Conservation (phyloP, 2,113 vertebrate species). For the Coreoperca whiteheadi region DNA sequence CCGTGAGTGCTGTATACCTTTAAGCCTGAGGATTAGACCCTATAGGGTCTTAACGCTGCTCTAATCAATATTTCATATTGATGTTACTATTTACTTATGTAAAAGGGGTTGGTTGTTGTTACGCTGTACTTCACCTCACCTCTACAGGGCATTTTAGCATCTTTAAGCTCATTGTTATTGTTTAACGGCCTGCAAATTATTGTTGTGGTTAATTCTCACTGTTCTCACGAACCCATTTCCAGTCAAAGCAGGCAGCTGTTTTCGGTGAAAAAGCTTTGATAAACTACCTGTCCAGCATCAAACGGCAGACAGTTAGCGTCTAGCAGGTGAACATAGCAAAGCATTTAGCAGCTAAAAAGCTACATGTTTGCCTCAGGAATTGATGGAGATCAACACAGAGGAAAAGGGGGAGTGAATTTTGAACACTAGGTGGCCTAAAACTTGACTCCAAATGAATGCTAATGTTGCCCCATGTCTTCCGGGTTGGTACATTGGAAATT, state of each 20-base stretch:
- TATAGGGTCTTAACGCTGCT: neutral
- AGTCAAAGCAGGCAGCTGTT: neutral
- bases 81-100: neutral
- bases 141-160: neutral
- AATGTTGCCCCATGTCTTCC: neutral
- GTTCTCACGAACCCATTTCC: neutral
- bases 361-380: neutral
- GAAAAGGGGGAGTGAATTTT: neutral
- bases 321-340: neutral
- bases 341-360: constrained; percentile 11
- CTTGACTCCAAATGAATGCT: neutral
- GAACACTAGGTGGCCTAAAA: neutral
- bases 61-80: neutral
- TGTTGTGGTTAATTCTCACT: neutral
- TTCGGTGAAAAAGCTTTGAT: neutral
- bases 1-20: neutral
- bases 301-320: neutral
- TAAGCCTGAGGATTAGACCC: neutral
- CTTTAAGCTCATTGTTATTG: neutral
- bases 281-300: constrained; percentile 13
- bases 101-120: neutral
- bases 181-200: neutral
- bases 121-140: neutral
- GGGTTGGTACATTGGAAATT: neutral
- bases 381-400: neutral